Evolutionary conservation across 2,888 invertebrate genomes (phyloP).

Genomic region (Aplocera efformata): DNA sequence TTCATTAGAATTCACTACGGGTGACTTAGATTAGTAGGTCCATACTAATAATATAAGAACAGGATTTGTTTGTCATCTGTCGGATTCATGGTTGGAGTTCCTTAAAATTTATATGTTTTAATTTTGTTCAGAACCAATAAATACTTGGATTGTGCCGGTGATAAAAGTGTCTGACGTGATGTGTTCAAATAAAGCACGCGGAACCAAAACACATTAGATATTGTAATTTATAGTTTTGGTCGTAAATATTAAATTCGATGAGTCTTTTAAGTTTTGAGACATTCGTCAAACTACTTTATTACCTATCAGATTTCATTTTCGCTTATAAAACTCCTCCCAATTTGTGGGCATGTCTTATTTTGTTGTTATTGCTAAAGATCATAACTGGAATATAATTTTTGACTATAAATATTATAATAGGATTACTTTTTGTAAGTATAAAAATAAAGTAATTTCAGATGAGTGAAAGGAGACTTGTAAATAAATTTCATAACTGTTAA

Average conservation of each 20-base stretch:
- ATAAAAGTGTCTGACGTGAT: constrained; percentile 58
- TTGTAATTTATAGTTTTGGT: constrained; percentile 43
- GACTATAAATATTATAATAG: too few species aligned
- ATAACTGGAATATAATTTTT: too few species aligned
- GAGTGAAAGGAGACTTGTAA: too few species aligned
- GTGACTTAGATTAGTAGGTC: constrained; percentile 49
- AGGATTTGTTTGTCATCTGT: constrained; percentile 60
- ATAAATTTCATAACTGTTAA: too few species aligned
- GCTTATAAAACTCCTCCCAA: constrained; percentile 9
- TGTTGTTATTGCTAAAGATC: background rate
- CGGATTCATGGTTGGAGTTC: constrained; percentile 44
- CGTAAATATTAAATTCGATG: constrained; percentile 43
- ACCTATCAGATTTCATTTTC: constrained; percentile 16
- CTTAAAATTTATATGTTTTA: constrained; percentile 64
- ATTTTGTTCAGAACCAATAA: constrained; percentile 64
- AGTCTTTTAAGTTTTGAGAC: constrained; percentile 25
- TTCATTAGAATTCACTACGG: constrained; percentile 64
- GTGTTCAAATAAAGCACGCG: constrained; percentile 36
- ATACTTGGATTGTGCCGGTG: constrained; percentile 54
- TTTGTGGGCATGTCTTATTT: constrained; percentile 1
- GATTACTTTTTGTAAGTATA: too few species aligned
- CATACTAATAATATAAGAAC: constrained; percentile 45
- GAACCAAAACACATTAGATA: constrained; percentile 36
- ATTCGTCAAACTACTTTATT: constrained; percentile 19
- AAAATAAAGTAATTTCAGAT: too few species aligned